These are phyloP conservation scores for Steinernema khuongi DNA, from an alignment of 1,140 invertebrate genomes.

Conservation along the genomic window DNA sequence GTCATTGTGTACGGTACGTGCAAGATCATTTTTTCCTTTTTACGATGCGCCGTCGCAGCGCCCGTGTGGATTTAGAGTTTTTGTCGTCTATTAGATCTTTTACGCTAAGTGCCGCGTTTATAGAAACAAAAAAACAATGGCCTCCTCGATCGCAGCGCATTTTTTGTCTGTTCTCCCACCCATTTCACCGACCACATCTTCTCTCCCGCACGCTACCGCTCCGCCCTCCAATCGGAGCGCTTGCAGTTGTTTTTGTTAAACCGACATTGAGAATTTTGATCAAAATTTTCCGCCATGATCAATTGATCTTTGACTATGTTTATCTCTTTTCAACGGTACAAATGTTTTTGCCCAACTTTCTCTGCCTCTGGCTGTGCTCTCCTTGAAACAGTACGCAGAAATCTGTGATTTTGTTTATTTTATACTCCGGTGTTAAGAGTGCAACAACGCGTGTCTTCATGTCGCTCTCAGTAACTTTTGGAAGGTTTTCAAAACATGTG, in stretches of 20 bases:
- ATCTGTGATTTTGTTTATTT: no score
- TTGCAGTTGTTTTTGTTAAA: slow-evolving; percentile 13
- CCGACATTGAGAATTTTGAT: slow-evolving; percentile 13
- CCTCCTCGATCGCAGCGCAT: neutral
- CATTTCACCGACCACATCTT: neutral
- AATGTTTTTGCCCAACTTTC: neutral
- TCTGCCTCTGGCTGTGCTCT: no score
- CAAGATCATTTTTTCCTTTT: neutral
- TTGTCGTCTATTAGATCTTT: neutral
- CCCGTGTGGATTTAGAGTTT: no score
- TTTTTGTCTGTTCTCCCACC: neutral
- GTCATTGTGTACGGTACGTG: neutral
- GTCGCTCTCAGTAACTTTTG: no score
- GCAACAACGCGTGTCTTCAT: no score
- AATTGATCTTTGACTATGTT: slow-evolving; percentile 10
- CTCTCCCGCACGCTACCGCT: neutral
- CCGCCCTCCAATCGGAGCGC: neutral
- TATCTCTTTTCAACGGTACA: neutral
- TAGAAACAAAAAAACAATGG: slow-evolving; percentile 3
- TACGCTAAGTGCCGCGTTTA: neutral
- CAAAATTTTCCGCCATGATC: slow-evolving; percentile 13
- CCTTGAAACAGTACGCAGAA: no score
- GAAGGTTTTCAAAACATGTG: no score
- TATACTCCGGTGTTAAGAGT: no score
- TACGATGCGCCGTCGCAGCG: neutral